Base-by-base conservation (phyloP, 1,140 invertebrate species). In the Cydia fagiglandana region DNA sequence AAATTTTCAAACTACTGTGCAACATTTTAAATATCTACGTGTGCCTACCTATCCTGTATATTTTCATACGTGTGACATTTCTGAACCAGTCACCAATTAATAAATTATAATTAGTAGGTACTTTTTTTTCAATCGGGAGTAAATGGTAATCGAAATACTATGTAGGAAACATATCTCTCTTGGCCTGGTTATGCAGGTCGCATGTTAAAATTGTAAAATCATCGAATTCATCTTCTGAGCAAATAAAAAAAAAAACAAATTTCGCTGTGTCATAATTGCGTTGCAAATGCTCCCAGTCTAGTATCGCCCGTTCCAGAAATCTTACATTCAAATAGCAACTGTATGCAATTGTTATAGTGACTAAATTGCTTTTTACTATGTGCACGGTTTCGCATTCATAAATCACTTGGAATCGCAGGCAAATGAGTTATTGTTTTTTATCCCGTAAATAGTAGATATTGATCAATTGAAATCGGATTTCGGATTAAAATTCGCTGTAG, bases 361-460 rank as follows among this genome's bases (percentile, higher is more conserved):
- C n/a, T 10, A 70, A 17, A 38, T 70, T 38, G 15, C 66, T 38
- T 17, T 38, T 13, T 45, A n/a, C 15, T 17, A 20, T 20, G 34
- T 68, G 64, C 64, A 34, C 15, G 64, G 17, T 20, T 45, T 70
- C 34, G 17, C 66, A 38, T 70, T 38, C 34, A 70, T 70, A 70
- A 70, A 70, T 70, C 66, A 70, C 66, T 15, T 61, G 30, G 66
- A 70, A 70, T 70, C 66, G 38, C 66, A 70, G 1, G 66, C 28
- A 38, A 70, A 70, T 70, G 66, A 70, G 66, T 70, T 70, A 70
- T 70, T 70, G 66, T 70, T 70, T 70, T 70, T 70, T 45, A 70
- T 70, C 66, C n/a, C 66, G 38, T 70, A 70, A 70, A 70, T 70
- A 70, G 66, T 70, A 15, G 66, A 61, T 24, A 24, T 61, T 24